Conservation (phyloP, 2,113 vertebrate species). For the Osmerus eperlanus region DNA sequence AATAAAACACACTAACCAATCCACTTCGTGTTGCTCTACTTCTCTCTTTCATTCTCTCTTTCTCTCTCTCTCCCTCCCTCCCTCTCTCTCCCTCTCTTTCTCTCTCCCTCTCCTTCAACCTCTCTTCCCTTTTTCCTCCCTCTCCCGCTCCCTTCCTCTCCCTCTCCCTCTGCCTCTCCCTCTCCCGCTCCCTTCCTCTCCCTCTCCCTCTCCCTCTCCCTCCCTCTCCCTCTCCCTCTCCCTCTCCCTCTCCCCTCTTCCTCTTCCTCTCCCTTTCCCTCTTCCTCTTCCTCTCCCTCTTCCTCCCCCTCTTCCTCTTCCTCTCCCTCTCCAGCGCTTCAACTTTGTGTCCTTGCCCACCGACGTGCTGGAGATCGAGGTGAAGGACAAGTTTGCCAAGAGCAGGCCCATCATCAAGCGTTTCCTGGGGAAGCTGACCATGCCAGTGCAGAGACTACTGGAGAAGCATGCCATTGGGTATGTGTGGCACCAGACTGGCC, state of each 20-base stretch:
- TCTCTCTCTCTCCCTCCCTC: neutral
- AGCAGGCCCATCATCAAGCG: slow-evolving; percentile 89
- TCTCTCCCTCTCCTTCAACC: slow-evolving; percentile 38
- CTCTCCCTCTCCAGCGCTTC: slow-evolving; percentile 74
- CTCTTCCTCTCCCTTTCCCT: too few relatives aligned
- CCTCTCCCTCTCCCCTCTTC: slow-evolving; percentile 18
- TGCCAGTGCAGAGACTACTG: slow-evolving; percentile 85
- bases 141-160: neutral
- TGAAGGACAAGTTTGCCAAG: slow-evolving; percentile 91
- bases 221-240: slow-evolving; percentile 22
- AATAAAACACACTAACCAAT: too few relatives aligned
- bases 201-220: neutral
- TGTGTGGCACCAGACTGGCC: too few relatives aligned
- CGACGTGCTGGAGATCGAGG: slow-evolving; percentile 88
- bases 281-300: neutral
- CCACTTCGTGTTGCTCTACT: neutral
- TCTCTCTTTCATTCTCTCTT: neutral
- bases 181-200: slow-evolving; percentile 20
- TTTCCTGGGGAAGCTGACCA: slow-evolving; percentile 87
- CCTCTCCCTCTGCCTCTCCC: slow-evolving; percentile 27
- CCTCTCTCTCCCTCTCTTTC: neutral
- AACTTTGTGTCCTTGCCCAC: slow-evolving; percentile 88
- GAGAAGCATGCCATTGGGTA: slow-evolving; percentile 90
- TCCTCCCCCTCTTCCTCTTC: neutral
- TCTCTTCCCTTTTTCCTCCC: neutral